These are phyloP conservation scores for Sisor rabdophorus DNA, from an alignment of 2,113 vertebrate species.

Conservation along the genomic window DNA sequence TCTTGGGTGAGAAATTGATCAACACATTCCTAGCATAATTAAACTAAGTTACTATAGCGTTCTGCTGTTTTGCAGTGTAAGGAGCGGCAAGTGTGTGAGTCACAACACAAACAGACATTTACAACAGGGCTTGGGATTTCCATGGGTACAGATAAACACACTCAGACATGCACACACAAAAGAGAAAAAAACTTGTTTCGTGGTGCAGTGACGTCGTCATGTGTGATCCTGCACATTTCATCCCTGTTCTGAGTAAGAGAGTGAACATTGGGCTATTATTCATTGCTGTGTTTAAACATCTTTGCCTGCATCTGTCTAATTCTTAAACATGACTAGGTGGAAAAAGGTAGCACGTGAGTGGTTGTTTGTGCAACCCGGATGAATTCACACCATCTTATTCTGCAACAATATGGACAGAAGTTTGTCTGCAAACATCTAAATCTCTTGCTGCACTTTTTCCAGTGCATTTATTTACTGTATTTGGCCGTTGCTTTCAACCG, in stretches of 20 bases:
- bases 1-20: neutral
- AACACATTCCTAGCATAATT: neutral
- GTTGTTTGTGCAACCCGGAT: neutral
- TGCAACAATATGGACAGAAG: neutral
- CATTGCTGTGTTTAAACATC: neutral
- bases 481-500: too few species aligned
- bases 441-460: too few species aligned
- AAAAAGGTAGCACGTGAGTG: neutral
- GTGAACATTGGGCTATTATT: neutral
- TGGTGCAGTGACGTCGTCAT: neutral
- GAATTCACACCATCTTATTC: neutral
- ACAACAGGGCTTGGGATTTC: conserved; percentile 7
- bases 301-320: neutral
- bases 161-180: neutral
- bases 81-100: conserved; percentile 2
- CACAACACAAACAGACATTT: conserved; percentile 8
- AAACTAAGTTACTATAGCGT: neutral
- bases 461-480: too few species aligned
- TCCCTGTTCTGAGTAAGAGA: neutral
- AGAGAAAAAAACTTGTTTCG: neutral
- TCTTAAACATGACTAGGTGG: neutral
- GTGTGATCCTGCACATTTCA: neutral
- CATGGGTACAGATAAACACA: conserved; percentile 28
- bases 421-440: neutral
- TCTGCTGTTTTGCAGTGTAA: neutral